A percentile compares a stretch with the other conserved stretches of the same genome.
phyloP scores from a whole-genome alignment of 2,113 vertebrate genomes.

The Dicaeum eximium region DNA sequence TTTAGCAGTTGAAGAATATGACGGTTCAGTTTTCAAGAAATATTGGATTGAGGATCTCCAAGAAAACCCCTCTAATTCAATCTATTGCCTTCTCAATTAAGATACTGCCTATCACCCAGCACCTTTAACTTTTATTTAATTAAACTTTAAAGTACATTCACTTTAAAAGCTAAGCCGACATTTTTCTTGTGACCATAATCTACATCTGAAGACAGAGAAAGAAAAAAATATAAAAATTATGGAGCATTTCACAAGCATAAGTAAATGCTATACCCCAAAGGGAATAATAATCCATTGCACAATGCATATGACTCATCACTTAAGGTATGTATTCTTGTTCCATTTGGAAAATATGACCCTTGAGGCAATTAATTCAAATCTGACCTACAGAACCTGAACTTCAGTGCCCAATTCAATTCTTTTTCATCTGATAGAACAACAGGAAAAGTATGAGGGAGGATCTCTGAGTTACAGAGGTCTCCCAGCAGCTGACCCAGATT shows the following conservation, averaged over 20 bases:
- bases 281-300: slow-evolving; percentile 41
- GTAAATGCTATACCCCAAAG: not conserved
- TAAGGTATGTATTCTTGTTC: slow-evolving; percentile 43
- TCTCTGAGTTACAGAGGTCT: slow-evolving; percentile 35
- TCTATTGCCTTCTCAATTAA: slow-evolving; percentile 69
- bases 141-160: slow-evolving; percentile 45
- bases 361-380: slow-evolving; percentile 57
- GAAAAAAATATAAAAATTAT: slow-evolving; percentile 19
- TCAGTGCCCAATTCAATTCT: slow-evolving; percentile 15
- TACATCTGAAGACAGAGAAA: slow-evolving; percentile 3
- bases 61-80: slow-evolving; percentile 74
- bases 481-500: slow-evolving; percentile 31
- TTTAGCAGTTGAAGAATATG: slow-evolving; percentile 79
- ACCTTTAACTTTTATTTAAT: slow-evolving; percentile 68
- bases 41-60: slow-evolving; percentile 73
- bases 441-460: slow-evolving; percentile 34
- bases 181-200: not conserved
- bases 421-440: slow-evolving; percentile 29
- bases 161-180: slow-evolving; percentile 5
- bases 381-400: slow-evolving; percentile 62
- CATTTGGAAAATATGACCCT: slow-evolving; percentile 50
- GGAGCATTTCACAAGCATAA: slow-evolving; percentile 35
- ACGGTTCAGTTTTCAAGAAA: slow-evolving; percentile 74
- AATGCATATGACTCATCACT: slow-evolving; percentile 51
- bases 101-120: slow-evolving; percentile 52